Evolutionary conservation across 2,888 invertebrate genomes (phyloP), one percentile per base, ranked within the genome.

Genomic region (Phymatocera aterrima): DNA sequence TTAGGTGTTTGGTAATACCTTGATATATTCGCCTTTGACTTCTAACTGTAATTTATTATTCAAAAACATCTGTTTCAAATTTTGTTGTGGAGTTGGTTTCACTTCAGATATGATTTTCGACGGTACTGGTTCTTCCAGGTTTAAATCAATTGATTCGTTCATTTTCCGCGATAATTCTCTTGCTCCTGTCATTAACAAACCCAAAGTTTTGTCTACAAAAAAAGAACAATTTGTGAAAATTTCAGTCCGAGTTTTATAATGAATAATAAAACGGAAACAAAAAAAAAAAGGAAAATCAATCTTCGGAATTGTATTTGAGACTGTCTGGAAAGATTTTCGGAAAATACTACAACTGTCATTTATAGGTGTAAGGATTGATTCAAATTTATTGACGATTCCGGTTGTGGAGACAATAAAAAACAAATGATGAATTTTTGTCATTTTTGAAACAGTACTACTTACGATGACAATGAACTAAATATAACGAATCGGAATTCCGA

Each of bases 41-140:
- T 83, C 80, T 8, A 88, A 81, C 77, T 85, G 80, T 65, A 88
- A 77, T 68, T 85, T 85, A 37, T 79, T 83, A 51, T 83, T 86
- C 12, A 88, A 78, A 28, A 83, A 77, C 86, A 85, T 88, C 81
- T 88, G 88, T 77, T 85, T 88, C 4, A 84, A 74, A 61, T 65
- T 81, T 70, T 77, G 51, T 46, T 78, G 65, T 10, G 64, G 37
- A 18, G 51, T 57, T 37, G 57, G 37, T 57, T 80, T 68, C 37
- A 34, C 54, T 75, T 8, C 34, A 0, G 57, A 72, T 5, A 34
- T 10, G 43, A n/a, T 10, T 60, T 28, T 80, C 10, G 79, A 18
- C 0, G 57, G 61, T 6, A 70, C 46, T 57, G 81, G 18, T 40
- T 84, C 77, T 31, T 78, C 31, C 4, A 77, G 21, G 46, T 82